A percentile compares a stretch with the other conserved stretches of the same genome.
phyloP scores from a whole-genome alignment of 2,113 vertebrate species.

The Epinephelus cyanopodus region DNA sequence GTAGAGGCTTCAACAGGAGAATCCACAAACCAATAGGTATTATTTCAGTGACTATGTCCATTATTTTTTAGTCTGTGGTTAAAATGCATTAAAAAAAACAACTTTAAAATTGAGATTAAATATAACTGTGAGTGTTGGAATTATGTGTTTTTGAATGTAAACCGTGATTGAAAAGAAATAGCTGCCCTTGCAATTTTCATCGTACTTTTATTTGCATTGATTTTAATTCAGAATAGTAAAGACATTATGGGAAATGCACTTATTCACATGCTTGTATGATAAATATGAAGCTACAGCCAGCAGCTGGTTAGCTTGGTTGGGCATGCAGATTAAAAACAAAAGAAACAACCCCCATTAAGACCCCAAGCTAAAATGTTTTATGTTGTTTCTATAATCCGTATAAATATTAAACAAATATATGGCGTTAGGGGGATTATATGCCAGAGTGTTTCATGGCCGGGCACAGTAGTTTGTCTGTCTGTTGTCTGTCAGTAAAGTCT shows the following conservation, averaged over 20 bases:
- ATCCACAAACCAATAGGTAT: too few relatives aligned
- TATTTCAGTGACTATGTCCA: too few relatives aligned
- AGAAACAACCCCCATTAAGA: not conserved
- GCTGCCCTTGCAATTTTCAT: not conserved
- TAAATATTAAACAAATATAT: not conserved
- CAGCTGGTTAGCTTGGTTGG: too few relatives aligned
- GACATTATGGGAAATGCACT: not conserved
- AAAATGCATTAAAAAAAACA: not conserved
- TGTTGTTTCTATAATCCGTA: not conserved
- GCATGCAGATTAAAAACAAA: not conserved
- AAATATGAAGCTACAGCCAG: too few relatives aligned
- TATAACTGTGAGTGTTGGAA: not conserved
- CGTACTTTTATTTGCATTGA: not conserved
- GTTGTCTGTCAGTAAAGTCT: too few relatives aligned
- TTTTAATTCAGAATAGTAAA: not conserved
- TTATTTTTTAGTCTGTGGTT: too few relatives aligned
- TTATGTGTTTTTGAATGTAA: not conserved
- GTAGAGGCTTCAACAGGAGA: too few relatives aligned
- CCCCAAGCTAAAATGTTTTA: not conserved
- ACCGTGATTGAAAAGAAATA: not conserved
- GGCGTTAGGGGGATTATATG: not conserved
- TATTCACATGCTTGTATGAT: too few relatives aligned
- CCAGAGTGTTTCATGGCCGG: too few relatives aligned
- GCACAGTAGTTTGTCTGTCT: too few relatives aligned
- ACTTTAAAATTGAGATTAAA: not conserved